phyloP scores from a whole-genome alignment of 2,113 vertebrate species.

The Odobenus rosmarus region DNA sequence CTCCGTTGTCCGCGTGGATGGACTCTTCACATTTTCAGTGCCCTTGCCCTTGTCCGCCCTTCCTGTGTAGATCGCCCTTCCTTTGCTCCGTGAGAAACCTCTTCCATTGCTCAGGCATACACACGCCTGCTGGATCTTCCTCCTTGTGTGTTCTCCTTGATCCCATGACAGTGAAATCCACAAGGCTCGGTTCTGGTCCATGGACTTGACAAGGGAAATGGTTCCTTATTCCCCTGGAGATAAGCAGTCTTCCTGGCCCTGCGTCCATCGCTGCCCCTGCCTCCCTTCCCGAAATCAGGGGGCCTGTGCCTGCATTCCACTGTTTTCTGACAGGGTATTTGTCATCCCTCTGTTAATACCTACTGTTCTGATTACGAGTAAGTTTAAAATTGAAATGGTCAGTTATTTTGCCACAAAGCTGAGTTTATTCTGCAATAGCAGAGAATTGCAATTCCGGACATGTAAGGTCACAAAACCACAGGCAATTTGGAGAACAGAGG shows the following conservation, averaged over 20 bases:
- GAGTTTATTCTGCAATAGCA: no score
- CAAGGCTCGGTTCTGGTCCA: neutral
- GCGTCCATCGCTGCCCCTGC: neutral
- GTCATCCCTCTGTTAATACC: neutral
- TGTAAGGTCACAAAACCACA: no score
- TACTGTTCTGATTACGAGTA: neutral
- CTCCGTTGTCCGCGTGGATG: neutral
- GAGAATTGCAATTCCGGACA: no score
- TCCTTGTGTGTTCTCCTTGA: neutral
- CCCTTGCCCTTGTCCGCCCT: neutral
- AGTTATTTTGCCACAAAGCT: no score
- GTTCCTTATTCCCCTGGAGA: neutral
- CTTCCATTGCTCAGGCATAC: neutral
- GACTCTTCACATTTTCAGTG: neutral
- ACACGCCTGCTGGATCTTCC: neutral
- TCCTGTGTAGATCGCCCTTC: neutral
- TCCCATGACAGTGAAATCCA: neutral
- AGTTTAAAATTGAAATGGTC: neutral
- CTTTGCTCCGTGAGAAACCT: neutral
- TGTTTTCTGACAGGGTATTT: neutral
- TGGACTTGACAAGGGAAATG: neutral
- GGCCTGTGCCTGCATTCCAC: neutral
- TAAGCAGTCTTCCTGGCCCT: neutral
- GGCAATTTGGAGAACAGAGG: no score
- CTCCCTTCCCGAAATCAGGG: neutral